These are phyloP conservation scores for Cryptotermes secundus DNA, from an alignment of 1,140 invertebrate species.

Conservation along the genomic window DNA sequence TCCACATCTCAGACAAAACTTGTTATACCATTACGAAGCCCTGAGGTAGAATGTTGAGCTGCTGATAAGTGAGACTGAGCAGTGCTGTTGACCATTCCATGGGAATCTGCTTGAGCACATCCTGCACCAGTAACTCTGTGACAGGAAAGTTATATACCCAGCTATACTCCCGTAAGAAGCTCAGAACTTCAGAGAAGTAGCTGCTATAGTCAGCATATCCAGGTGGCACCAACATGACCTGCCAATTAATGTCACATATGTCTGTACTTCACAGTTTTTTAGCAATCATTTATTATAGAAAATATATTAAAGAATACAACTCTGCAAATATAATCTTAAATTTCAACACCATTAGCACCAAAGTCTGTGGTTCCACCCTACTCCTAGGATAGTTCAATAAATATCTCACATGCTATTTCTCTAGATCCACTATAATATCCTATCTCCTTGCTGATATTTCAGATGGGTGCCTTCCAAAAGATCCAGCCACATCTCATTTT, in stretches of 20 bases:
- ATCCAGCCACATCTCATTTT: too few species aligned
- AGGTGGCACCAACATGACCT: constrained; percentile 6
- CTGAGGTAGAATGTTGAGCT: constrained; percentile 49
- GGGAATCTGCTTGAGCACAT: constrained; percentile 57
- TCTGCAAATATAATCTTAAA: too few species aligned
- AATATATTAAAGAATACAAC: too few species aligned
- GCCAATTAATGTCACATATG: not conserved
- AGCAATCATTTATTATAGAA: not conserved
- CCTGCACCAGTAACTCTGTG: constrained; percentile 60
- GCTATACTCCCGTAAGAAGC: constrained; percentile 59
- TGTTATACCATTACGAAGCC: constrained; percentile 33
- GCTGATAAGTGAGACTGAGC: constrained; percentile 45
- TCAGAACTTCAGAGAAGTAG: constrained; percentile 59
- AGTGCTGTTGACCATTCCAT: constrained; percentile 53
- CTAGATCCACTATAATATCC: too few species aligned
- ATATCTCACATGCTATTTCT: too few species aligned
- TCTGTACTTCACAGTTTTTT: not conserved
- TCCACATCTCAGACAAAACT: too few species aligned
- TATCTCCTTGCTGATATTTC: too few species aligned
- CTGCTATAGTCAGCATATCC: constrained; percentile 39
- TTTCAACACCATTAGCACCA: too few species aligned
- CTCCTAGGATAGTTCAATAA: too few species aligned
- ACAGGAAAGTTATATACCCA: constrained; percentile 68
- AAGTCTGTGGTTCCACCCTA: too few species aligned
- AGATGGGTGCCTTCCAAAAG: too few species aligned